Base-by-base conservation (phyloP, 1,140 invertebrate genomes). In the Antheraea pernyi region DNA sequence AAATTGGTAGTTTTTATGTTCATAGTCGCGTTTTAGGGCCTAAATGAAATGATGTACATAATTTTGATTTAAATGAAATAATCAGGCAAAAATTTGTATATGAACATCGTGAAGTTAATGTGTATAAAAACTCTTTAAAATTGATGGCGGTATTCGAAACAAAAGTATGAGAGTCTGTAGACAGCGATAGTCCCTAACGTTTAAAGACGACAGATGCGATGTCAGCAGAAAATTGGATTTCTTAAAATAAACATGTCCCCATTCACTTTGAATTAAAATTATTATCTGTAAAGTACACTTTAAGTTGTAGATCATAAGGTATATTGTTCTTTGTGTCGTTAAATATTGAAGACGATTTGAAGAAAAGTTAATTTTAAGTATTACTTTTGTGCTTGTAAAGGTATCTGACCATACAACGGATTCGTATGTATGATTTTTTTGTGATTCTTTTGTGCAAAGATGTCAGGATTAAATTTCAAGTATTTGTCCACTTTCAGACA, bases 201-300 rank as follows among this genome's bases (percentile, higher is more conserved):
- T 89, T 90, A 92, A 92, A 91, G 90, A 84, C 86, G 88, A 92
- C 90, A 92, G 86, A 88, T 91, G 86, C 91, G 82, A 91, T 88
- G 90, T 90, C 90, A 89, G 86, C 88, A 92, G 88, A 91, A 92
- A 92, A 92, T 92, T 90, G 90, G 90, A 91, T 92, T 91, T 91
- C 78, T 85, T 86, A 91, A 91, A 90, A 91, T 92, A 92, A 92
- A 92, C 88, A 92, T 91, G 87, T 90, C 86, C n/a, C 79, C 78
- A 81, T 86, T 81, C 78, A 84, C 81, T 82, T 84, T 81, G 77
- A 83, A 82, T 81, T 83, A 77, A 76, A 62, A 9, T 36, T 4
- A 3, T 48, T 64, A 60, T 63, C 11, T 63, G 72, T 53, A 83
- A 81, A 82, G 53, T 70, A 67, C 18, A 76, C 78, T 67, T 69